Evolutionary conservation across 1,140 invertebrate species (phyloP).

Genomic region (Hyposmocoma kahamanoa): DNA sequence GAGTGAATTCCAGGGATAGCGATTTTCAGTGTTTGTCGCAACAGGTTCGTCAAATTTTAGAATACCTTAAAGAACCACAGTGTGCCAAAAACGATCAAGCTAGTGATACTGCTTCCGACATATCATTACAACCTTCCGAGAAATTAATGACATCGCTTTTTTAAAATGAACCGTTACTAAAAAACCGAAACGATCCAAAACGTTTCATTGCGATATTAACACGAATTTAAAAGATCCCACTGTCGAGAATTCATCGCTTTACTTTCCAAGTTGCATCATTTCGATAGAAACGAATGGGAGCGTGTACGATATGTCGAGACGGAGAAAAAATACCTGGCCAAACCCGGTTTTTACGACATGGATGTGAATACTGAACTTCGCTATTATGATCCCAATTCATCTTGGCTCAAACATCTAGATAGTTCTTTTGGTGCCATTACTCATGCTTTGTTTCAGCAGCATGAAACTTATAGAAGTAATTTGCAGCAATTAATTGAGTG

Average conservation of each 20-base stretch:
- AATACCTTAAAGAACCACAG: not conserved
- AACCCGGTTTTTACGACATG: not conserved
- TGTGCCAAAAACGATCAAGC: not conserved
- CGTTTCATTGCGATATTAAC: not conserved
- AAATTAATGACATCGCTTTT: not conserved
- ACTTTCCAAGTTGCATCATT: not conserved
- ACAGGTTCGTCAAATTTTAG: not conserved
- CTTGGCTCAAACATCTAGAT: conserved; percentile 1
- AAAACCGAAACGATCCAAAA: not conserved
- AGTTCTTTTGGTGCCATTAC: not conserved
- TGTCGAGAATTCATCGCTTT: not conserved
- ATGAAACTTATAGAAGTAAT: not conserved
- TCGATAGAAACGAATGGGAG: not conserved
- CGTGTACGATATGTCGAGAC: not conserved
- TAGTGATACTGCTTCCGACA: not conserved
- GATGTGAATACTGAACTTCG: not conserved
- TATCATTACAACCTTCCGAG: not conserved
- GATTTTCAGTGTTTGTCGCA: not conserved
- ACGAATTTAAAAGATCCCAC: conserved; percentile 1
- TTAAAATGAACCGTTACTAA: not conserved
- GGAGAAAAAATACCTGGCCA: conserved; percentile 3
- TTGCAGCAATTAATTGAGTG: not conserved
- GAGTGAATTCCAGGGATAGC: not conserved
- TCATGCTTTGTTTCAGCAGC: not conserved
- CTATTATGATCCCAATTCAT: not conserved